Percentiles rank a stretch among this genome's conserved stretches.
Evolutionary conservation across 2,113 vertebrate genomes (phyloP).

Genomic region (Eleginops maclovinus): DNA sequence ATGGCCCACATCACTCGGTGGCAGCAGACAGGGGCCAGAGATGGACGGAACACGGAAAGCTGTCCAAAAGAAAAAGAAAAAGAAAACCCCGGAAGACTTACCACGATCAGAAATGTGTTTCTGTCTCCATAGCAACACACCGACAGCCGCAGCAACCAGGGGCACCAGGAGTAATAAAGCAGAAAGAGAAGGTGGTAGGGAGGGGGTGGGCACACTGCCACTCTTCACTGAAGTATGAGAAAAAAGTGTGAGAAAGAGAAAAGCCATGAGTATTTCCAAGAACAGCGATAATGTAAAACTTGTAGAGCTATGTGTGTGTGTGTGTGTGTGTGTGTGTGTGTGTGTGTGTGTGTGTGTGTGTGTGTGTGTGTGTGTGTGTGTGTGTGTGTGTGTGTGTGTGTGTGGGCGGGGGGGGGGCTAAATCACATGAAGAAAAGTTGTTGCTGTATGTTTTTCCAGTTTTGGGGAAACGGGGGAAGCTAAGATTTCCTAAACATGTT

Average conservation of each 20-base stretch:
- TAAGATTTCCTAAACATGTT: conserved; percentile 59
- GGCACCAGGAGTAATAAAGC: conserved; percentile 84
- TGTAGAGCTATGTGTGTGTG: not conserved
- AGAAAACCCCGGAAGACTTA: conserved; percentile 77
- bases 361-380: too few species aligned
- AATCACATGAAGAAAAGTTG: conserved; percentile 31
- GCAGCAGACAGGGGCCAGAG: conserved; percentile 65
- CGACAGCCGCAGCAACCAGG: conserved; percentile 77
- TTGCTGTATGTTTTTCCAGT: conserved; percentile 34
- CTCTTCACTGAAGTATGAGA: conserved; percentile 47
- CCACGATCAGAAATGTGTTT: conserved; percentile 78
- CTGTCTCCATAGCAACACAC: conserved; percentile 87
- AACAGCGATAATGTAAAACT: conserved; percentile 47
- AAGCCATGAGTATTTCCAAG: conserved; percentile 43
- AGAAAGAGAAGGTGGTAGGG: conserved; percentile 69
- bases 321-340: too few species aligned
- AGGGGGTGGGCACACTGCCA: conserved; percentile 46
- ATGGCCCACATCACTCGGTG: conserved; percentile 68
- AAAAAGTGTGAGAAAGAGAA: conserved; percentile 37
- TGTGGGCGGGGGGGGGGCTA: not conserved
- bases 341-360: too few species aligned
- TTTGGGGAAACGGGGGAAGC: not conserved
- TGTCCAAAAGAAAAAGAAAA: conserved; percentile 66
- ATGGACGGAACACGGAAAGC: conserved; percentile 65
- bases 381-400: too few species aligned